These are phyloP conservation scores for Atherinosoma microstoma DNA, from an alignment of 2,797 vertebrate species.

Conservation along the genomic window DNA sequence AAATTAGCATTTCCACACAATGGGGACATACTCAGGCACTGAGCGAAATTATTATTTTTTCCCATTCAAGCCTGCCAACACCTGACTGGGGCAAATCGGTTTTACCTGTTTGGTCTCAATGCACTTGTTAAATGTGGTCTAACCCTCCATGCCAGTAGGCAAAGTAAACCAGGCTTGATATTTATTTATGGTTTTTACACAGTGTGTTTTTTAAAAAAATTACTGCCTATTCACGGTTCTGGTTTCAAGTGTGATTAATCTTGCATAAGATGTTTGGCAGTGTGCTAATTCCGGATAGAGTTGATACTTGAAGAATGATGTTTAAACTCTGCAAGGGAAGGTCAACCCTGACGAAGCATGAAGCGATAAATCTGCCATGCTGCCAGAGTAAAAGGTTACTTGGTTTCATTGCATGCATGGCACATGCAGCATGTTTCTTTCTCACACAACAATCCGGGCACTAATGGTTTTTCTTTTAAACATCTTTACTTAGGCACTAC, in stretches of 20 bases:
- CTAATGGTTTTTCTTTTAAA: slow-evolving; percentile 23
- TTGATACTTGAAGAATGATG: slow-evolving; percentile 43
- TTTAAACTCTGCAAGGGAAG: slow-evolving; percentile 47
- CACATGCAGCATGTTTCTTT: slow-evolving; percentile 14
- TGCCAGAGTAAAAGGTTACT: slow-evolving; percentile 26
- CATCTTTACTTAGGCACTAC: not conserved
- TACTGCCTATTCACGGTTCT: slow-evolving; percentile 43
- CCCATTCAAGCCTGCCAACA: slow-evolving; percentile 22
- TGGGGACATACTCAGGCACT: slow-evolving; percentile 17
- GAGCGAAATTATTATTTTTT: slow-evolving; percentile 13
- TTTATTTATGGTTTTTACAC: slow-evolving; percentile 54
- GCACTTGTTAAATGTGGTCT: slow-evolving; percentile 1
- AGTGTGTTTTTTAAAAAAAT: slow-evolving; percentile 52
- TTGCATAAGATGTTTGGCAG: slow-evolving; percentile 64
- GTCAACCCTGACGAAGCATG: slow-evolving; percentile 38
- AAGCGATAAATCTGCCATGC: slow-evolving; percentile 32
- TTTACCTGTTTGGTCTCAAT: slow-evolving; percentile 9
- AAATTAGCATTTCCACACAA: slow-evolving; percentile 55
- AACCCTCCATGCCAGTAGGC: not conserved
- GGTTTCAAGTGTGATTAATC: slow-evolving; percentile 75
- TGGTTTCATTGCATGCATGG: slow-evolving; percentile 36
- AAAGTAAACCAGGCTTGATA: slow-evolving; percentile 23
- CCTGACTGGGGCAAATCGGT: slow-evolving; percentile 13
- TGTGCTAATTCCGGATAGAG: slow-evolving; percentile 1
- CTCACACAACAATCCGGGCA: slow-evolving; percentile 15